Conservation (phyloP, 2,888 invertebrate species). For the Callimorpha dominula region DNA sequence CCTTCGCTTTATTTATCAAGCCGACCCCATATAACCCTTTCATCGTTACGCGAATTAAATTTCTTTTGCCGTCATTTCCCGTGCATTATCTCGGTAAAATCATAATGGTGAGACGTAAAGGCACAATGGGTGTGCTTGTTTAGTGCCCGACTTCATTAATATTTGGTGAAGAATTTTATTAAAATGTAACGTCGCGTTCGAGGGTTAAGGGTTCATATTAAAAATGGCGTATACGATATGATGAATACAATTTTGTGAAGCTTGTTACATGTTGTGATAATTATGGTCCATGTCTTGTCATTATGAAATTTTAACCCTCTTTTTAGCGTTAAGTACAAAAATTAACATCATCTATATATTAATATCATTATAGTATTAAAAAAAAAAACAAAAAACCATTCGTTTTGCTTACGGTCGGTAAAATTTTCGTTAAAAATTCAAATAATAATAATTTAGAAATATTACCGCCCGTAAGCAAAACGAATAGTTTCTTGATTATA, state of each 20-base stretch:
- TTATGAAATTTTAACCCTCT: not conserved
- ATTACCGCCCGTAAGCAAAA: too few relatives aligned
- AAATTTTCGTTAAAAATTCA: too few relatives aligned
- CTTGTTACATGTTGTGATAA: constrained; percentile 1
- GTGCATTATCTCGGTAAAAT: constrained; percentile 86
- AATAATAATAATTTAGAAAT: too few relatives aligned
- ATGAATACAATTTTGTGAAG: constrained; percentile 26
- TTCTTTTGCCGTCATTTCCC: constrained; percentile 87
- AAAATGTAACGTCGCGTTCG: constrained; percentile 81
- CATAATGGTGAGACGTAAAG: constrained; percentile 77
- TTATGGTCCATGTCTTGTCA: not conserved
- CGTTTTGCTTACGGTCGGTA: too few relatives aligned
- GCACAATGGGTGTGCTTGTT: constrained; percentile 79
- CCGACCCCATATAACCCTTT: constrained; percentile 84
- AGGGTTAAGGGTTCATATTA: constrained; percentile 67
- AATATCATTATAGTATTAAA: too few relatives aligned
- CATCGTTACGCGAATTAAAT: constrained; percentile 86
- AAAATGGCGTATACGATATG: constrained; percentile 42
- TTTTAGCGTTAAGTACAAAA: not conserved
- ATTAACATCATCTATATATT: not conserved
- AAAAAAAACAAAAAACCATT: too few relatives aligned
- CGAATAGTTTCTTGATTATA: too few relatives aligned
- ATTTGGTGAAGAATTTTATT: constrained; percentile 84
- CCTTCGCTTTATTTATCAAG: constrained; percentile 82
- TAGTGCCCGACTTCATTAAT: constrained; percentile 80